phyloP scores from a whole-genome alignment of 2,113 vertebrate genomes.

The Thalassoma bifasciatum region DNA sequence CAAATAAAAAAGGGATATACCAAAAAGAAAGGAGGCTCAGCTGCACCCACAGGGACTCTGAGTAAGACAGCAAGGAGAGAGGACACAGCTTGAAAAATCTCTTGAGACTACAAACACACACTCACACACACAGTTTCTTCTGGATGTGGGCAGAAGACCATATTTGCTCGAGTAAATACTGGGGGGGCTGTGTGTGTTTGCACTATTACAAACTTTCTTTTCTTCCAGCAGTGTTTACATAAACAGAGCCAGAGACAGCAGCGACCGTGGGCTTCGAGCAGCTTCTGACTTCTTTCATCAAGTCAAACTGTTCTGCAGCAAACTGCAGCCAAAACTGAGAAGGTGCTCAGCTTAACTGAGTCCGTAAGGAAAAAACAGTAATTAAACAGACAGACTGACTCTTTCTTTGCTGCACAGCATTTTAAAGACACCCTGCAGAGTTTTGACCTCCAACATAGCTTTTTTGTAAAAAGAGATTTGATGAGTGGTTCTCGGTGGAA shows the following conservation, averaged over 20 bases:
- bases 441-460: constrained; percentile 11
- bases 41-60: constrained; percentile 36
- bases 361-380: constrained; percentile 24
- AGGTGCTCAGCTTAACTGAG: neutral
- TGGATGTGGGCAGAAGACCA: constrained; percentile 44
- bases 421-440: constrained; percentile 13
- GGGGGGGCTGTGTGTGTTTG: constrained; percentile 23
- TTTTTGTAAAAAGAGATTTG: constrained; percentile 12
- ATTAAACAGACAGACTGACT: constrained; percentile 16
- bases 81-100: constrained; percentile 43
- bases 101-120: constrained; percentile 42
- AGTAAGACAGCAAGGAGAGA: constrained; percentile 41
- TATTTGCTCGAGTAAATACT: constrained; percentile 60
- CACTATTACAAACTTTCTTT: constrained; percentile 35
- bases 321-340: constrained; percentile 17
- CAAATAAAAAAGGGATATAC: constrained; percentile 51
- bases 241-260: constrained; percentile 36
- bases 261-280: constrained; percentile 39
- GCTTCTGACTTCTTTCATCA: constrained; percentile 45
- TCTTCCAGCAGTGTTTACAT: constrained; percentile 52
- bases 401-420: constrained; percentile 11
- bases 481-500: constrained; percentile 6
- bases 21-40: constrained; percentile 43
- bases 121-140: constrained; percentile 22
- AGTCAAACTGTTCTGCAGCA: constrained; percentile 31